Base-by-base conservation (phyloP, 1,140 invertebrate genomes). In the Calephelis virginiensis region DNA sequence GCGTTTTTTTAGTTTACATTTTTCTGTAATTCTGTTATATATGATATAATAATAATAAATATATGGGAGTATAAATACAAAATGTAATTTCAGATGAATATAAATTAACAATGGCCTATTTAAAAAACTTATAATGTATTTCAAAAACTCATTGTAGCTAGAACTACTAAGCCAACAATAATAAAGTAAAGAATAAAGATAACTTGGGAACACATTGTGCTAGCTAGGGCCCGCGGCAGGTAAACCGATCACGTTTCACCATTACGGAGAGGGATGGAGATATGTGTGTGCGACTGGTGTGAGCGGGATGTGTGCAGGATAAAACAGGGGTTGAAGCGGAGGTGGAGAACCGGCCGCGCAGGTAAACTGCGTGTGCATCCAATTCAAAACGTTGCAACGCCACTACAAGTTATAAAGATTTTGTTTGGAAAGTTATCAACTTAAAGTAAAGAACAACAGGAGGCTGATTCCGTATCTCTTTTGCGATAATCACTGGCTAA, bases 221-320 rank as follows among this genome's bases (percentile, higher is more conserved):
- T 53, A 40, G 63, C 14, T 11, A 17, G 46, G 66, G 65, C 67
- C 61, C 61, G 67, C 37, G 62, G 70, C 76, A 78, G 76, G 74
- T 76, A 79, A 73, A 70, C 65, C 60, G 66, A 76, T 73, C 68
- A 69, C 70, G 66, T 72, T 74, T 71, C 70, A 72, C 56, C 61
- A 70, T 70, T 62, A 56, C 61, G 67, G 64, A 53, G 63, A 69
- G 53, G 48, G 62, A 64, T 28, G 46, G 71, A 66, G 69, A 64
- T 66, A 59, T 60, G 53, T 64, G 49, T 50, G 61, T 63, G 66
- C 73, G 56, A 43, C 47, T 12, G 17, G 69, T 66, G 68, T 43
- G 67, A 75, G 45, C 49, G 68, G 65, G 73, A 75, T 67, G 28
- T 48, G 14, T 62, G 28, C 43, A 50, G 11, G 37, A 14, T 9